Evolutionary conservation across 2,113 vertebrate species (phyloP).

Genomic region (Gasterosteus nipponicus): DNA sequence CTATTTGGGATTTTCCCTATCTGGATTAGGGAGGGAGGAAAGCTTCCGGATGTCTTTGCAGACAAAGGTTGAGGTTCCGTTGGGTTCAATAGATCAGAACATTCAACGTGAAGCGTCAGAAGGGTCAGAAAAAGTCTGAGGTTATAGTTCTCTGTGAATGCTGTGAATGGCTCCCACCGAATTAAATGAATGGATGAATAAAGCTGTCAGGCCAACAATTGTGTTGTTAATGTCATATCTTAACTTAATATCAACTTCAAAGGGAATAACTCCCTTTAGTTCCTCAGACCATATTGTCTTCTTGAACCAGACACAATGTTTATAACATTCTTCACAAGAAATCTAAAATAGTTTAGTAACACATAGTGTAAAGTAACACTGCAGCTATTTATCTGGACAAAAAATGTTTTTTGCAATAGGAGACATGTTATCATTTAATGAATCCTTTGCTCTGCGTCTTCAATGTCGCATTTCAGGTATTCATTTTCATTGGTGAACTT

Average conservation of each 20-base stretch:
- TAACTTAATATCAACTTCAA: neutral
- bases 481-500: constrained; percentile 82
- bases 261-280: neutral
- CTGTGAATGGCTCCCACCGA: neutral
- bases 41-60: no score
- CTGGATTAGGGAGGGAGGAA: no score
- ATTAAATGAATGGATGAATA: neutral
- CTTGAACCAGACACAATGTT: neutral
- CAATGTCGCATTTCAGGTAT: constrained; percentile 77
- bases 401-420: neutral
- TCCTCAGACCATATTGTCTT: neutral
- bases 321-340: neutral
- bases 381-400: neutral
- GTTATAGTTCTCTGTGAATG: neutral
- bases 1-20: no score
- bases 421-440: neutral
- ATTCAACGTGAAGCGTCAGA: no score
- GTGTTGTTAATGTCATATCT: neutral
- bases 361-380: neutral
- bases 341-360: neutral
- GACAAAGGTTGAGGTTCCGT: no score
- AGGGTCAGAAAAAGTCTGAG: neutral
- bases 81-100: no score
- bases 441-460: neutral
- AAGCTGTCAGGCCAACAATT: neutral